Evolutionary conservation across 2,888 invertebrate species (phyloP).

Genomic region (Seira musarum): DNA sequence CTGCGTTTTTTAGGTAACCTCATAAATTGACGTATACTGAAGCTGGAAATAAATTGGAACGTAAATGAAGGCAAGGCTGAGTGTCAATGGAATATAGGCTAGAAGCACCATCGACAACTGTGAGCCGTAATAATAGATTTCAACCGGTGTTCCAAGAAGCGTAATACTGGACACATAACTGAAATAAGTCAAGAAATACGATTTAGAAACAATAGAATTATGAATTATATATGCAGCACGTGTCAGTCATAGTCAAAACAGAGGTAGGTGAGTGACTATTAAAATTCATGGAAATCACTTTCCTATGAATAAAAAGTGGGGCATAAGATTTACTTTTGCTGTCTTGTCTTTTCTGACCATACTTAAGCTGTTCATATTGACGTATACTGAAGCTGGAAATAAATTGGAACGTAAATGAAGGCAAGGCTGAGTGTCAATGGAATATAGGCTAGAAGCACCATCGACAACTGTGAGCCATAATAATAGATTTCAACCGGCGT

Average conservation of each 20-base stretch:
- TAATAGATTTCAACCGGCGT: conserved; percentile 66
- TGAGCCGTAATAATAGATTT: conserved; percentile 65
- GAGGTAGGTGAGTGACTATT: too few relatives aligned
- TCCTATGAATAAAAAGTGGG: too few relatives aligned
- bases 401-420: conserved; percentile 65
- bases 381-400: conserved; percentile 65
- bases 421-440: conserved; percentile 63
- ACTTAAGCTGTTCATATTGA: too few relatives aligned
- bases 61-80: conserved; percentile 63
- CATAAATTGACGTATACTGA: conserved; percentile 65
- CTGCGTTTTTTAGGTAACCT: too few relatives aligned
- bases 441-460: conserved; percentile 64
- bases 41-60: conserved; percentile 66
- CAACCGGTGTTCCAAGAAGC: conserved; percentile 65
- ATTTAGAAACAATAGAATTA: too few relatives aligned
- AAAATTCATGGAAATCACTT: too few relatives aligned
- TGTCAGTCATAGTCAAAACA: too few relatives aligned
- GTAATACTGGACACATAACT: conserved; percentile 67
- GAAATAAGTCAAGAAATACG: neutral
- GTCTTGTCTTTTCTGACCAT: too few relatives aligned
- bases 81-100: conserved; percentile 64
- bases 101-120: conserved; percentile 63
- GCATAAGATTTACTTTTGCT: too few relatives aligned
- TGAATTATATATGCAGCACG: too few relatives aligned
- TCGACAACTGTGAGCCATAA: conserved; percentile 63